Base-by-base conservation (phyloP, 2,797 vertebrate species). In the Halcyon leucocephala region DNA sequence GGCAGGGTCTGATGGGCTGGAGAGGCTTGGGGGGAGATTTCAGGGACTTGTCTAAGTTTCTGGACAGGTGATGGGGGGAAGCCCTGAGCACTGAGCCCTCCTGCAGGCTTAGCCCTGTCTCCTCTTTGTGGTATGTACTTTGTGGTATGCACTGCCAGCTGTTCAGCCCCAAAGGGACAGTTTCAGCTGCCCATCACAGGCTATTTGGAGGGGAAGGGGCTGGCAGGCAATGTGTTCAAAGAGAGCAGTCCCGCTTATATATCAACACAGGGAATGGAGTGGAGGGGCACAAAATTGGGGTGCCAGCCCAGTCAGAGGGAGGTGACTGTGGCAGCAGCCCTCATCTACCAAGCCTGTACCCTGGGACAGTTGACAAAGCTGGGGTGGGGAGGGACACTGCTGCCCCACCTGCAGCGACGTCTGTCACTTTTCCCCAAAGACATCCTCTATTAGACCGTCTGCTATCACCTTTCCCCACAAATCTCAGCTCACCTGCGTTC, bases 1-100 rank as follows among this genome's bases (percentile, higher is more conserved):
- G 39, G 61, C 3, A 0, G 15, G 31, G 8, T 39, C 26, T 0
- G 1, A 54, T 29, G 26, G 31, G 33, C 46, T 39, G 19, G 1
- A 54, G 31, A 26, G 31, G 33, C 41, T 44, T 17, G 2, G 1
- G 13, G 26, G 21, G 28, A 16, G 49, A 26, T 62, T 82, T 48
- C 58, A 72, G 33, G 16, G 17, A 2, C 28, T 76, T 64, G 9
- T 46, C 29, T 37, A 26, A 77, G 26, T 39, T 70, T 29, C 57
- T 70, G 73, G 44, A 62, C 79, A 86, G 14, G 22, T 52, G 61
- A n/a, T 31, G 65, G 57, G 57, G 31, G 31, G 9, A 60, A 86
- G 7, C 11, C 62, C 10, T 5, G 25, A 12, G 54, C 33, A 54
- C 20, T 0, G 7, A 62, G 22, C 31, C 31, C 28, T 55, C 28